A percentile compares a stretch with the other conserved stretches of the same genome.
phyloP scores from a whole-genome alignment of 2,113 vertebrate genomes.

The Gadus macrocephalus region DNA sequence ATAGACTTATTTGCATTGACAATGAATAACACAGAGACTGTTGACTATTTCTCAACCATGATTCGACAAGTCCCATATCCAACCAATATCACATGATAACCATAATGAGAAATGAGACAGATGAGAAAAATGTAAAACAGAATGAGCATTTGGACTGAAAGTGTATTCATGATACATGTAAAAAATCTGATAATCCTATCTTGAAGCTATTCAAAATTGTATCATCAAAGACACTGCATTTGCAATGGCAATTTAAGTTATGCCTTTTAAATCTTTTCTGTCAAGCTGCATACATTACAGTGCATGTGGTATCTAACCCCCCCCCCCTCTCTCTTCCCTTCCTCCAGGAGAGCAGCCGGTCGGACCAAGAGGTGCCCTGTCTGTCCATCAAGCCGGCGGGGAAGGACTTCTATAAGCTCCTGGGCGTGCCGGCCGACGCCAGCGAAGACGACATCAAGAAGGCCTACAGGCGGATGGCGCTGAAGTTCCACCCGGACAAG shows the following conservation, averaged over 20 bases:
- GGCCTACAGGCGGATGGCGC: constrained; percentile 94
- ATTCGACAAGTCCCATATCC: too few relatives aligned
- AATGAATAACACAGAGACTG: too few relatives aligned
- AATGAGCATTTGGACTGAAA: too few relatives aligned
- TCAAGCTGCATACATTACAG: too few relatives aligned
- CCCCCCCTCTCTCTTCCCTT: constrained; percentile 29
- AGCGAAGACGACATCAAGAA: constrained; percentile 97
- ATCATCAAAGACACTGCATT: neutral
- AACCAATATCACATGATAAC: too few relatives aligned
- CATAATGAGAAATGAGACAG: too few relatives aligned
- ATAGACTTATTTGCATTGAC: too few relatives aligned
- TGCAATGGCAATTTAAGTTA: neutral
- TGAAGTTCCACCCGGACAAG: constrained; percentile 97
- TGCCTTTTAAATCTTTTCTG: neutral
- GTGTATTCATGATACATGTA: too few relatives aligned
- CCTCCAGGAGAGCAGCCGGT: constrained; percentile 62
- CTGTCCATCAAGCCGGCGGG: constrained; percentile 76
- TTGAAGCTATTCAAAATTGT: too few relatives aligned
- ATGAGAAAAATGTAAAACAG: too few relatives aligned
- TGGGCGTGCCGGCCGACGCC: constrained; percentile 85
- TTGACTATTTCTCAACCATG: too few relatives aligned
- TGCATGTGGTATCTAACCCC: neutral
- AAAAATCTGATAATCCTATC: too few relatives aligned
- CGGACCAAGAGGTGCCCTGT: constrained; percentile 64
- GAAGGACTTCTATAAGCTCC: constrained; percentile 93